Evolutionary conservation across 2,888 invertebrate species (phyloP).

Genomic region (Helobdella robusta): DNA sequence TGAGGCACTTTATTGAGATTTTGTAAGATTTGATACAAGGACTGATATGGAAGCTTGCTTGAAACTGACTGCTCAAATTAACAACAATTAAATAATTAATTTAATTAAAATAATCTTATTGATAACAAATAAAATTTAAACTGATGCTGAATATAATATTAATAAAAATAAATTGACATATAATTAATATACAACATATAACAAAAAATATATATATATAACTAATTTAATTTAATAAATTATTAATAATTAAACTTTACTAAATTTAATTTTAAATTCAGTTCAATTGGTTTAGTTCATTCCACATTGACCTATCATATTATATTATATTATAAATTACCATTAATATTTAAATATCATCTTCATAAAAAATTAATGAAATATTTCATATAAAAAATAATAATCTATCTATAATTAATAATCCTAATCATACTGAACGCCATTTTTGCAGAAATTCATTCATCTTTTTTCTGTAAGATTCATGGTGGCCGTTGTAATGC

Average conservation of each 20-base stretch:
- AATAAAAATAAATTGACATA: not conserved
- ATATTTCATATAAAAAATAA: too few relatives aligned
- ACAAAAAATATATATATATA: too few relatives aligned
- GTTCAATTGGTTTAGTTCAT: too few relatives aligned
- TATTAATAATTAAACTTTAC: too few relatives aligned
- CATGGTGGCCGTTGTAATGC: constrained; percentile 41
- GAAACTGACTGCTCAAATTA: not conserved
- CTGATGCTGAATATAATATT: not conserved
- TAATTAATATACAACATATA: too few relatives aligned
- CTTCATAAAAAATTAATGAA: too few relatives aligned
- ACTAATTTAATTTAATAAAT: too few relatives aligned
- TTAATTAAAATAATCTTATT: not conserved
- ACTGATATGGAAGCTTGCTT: constrained; percentile 32
- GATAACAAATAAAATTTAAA: not conserved
- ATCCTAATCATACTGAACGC: constrained; percentile 31
- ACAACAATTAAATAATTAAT: not conserved
- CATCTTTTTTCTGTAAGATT: constrained; percentile 39
- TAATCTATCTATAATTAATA: too few relatives aligned
- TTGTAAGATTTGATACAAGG: constrained; percentile 39
- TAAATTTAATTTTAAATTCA: too few relatives aligned
- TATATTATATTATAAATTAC: too few relatives aligned
- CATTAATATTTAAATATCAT: too few relatives aligned
- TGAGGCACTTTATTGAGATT: constrained; percentile 38
- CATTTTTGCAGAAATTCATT: constrained; percentile 39
- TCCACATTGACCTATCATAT: too few relatives aligned